Conservation (phyloP, 2,888 invertebrate genomes). For the Ormyrus rosae region DNA sequence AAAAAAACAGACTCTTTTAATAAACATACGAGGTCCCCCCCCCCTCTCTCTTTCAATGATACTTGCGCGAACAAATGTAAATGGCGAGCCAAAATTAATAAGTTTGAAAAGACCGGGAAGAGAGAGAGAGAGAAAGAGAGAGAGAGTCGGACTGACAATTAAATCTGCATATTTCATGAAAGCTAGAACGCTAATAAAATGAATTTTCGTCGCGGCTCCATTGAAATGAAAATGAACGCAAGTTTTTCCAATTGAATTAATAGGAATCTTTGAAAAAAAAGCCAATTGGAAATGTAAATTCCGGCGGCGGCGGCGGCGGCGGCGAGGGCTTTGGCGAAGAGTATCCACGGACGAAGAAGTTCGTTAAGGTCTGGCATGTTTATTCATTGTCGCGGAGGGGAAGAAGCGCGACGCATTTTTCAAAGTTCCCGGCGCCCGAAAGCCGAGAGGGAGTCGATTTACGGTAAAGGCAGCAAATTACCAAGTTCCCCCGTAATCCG, state of each 20-base stretch:
- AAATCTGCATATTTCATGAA: slow-evolving; percentile 48
- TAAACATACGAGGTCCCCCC: not conserved
- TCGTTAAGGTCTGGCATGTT: slow-evolving; percentile 5
- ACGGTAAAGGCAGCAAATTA: slow-evolving; percentile 56
- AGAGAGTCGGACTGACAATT: slow-evolving; percentile 6
- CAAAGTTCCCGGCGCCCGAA: slow-evolving; percentile 13
- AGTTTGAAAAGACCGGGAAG: slow-evolving; percentile 10
- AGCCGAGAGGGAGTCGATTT: slow-evolving; percentile 2
- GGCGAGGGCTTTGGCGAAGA: no score
- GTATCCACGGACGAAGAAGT: not conserved
- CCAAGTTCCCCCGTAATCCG: slow-evolving; percentile 52
- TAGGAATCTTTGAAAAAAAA: slow-evolving; percentile 15
- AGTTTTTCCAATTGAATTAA: slow-evolving; percentile 48
- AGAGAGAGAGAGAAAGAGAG: no score
- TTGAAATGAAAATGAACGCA: slow-evolving; percentile 45
- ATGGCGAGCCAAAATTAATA: slow-evolving; percentile 31
- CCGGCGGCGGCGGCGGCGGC: not conserved
- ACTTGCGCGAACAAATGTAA: slow-evolving; percentile 20
- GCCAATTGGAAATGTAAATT: slow-evolving; percentile 16
- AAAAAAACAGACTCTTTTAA: slow-evolving; percentile 7
- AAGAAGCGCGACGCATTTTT: slow-evolving; percentile 5
- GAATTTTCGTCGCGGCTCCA: slow-evolving; percentile 28
- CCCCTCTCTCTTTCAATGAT: not conserved
- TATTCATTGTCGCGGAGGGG: slow-evolving; percentile 28
- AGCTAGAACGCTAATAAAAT: slow-evolving; percentile 22